These are phyloP conservation scores for Montipora efflorescens DNA, from an alignment of 64 coral and sea anemone species.

Conservation along the genomic window DNA sequence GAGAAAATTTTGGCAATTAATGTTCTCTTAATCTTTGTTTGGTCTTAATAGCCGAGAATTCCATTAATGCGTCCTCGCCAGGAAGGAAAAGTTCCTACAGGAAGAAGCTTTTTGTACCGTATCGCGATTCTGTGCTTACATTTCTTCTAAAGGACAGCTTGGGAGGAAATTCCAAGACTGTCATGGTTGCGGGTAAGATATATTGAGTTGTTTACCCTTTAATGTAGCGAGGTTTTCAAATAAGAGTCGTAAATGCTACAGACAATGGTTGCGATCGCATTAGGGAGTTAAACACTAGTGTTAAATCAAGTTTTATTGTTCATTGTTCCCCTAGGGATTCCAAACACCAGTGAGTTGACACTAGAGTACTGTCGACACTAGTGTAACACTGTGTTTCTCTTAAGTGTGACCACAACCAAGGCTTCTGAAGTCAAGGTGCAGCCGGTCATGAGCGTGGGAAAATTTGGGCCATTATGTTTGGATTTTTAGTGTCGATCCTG, in stretches of 20 bases:
- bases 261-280: no score
- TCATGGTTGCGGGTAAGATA: constrained; percentile 92
- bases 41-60: constrained; percentile 74
- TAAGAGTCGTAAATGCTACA: no score
- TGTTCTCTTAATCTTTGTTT: neutral
- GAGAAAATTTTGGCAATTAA: neutral
- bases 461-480: neutral
- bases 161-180: constrained; percentile 96
- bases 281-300: neutral
- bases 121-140: constrained; percentile 91
- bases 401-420: no score
- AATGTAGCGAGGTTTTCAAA: neutral
- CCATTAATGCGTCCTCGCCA: constrained; percentile 62
- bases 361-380: no score
- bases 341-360: no score
- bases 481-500: no score
- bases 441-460: neutral
- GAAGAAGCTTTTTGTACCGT: constrained; percentile 91
- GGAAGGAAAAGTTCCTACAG: constrained; percentile 55
- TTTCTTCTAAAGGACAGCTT: constrained; percentile 97
- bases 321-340: no score
- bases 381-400: no score
- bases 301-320: no score
- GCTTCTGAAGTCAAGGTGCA: no score
- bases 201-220: neutral